Conservation (phyloP, 2,113 vertebrate species). For the Nannobrachium achirus region DNA sequence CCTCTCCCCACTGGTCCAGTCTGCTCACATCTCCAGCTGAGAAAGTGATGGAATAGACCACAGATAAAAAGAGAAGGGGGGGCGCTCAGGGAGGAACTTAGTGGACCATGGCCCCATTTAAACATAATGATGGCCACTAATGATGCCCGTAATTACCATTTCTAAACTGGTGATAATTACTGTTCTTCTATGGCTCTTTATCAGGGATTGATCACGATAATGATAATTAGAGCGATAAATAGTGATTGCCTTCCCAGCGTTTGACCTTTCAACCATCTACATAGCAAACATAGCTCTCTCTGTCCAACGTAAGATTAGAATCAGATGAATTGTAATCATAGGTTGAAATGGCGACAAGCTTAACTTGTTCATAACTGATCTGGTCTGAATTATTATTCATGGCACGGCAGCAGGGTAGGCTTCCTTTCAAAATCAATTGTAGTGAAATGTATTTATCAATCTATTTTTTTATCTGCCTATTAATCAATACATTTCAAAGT, state of each 20-base stretch:
- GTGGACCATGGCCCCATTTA: conserved; percentile 66
- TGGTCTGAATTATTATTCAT: not conserved
- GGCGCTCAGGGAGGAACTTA: conserved; percentile 35
- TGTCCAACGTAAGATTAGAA: conserved; percentile 9
- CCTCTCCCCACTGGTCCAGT: not conserved
- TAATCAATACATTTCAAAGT: no score
- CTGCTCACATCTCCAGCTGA: conserved; percentile 4
- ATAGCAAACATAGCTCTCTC: conserved; percentile 43
- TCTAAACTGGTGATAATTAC: conserved; percentile 69
- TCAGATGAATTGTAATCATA: conserved; percentile 4
- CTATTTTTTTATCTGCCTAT: no score
- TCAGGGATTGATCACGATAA: conserved; percentile 55
- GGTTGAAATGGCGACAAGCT: not conserved
- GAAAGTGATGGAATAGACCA: conserved; percentile 32
- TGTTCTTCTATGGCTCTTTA: conserved; percentile 65
- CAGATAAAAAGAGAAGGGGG: conserved; percentile 28
- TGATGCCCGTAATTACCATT: conserved; percentile 68
- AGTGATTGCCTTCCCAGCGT: conserved; percentile 46
- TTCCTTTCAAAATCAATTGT: not conserved
- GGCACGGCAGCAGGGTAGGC: no score
- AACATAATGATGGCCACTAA: conserved; percentile 73
- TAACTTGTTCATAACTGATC: not conserved
- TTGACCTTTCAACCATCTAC: conserved; percentile 55
- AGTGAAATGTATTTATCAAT: not conserved
- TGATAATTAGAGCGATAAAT: conserved; percentile 57